Evolutionary conservation across 2,113 vertebrate genomes (phyloP), one percentile per base, ranked within the genome.

Genomic region (Brachypodius melanocephalos): DNA sequence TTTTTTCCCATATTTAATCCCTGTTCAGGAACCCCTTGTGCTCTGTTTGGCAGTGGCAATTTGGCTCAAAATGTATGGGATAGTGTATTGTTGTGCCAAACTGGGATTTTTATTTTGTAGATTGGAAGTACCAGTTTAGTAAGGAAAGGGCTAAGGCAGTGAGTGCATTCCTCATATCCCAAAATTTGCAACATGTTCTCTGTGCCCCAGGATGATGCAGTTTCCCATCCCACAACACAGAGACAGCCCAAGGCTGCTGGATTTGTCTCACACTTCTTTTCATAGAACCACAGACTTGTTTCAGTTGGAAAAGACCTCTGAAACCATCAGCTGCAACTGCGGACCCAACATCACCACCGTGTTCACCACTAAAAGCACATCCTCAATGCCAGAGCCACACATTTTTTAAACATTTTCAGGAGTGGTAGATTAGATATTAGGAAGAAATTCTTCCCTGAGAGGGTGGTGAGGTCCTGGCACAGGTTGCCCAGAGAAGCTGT

Each of bases 101-200:
- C 6, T 26, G 15, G 0, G 48, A 0, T 28, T 83, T 42, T 43
- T n/a, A n/a, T n/a, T 51, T 45, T 67, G 28, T 38, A 9, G 40
- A 10, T 14, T 42, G 26, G 4, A 73, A 66, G 16, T 26, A 17
- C 8, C 52, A 26, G 4, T 68, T 79, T 34, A 55, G 18, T 22
- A 38, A 67, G 46, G 40, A 81, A 51, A 25, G 10, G 9, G 1
- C 12, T 51, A 20, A 91, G 8, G 43, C 15, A n/a, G 19, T 10
- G 9, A 9, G 10, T 67, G 16, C 26, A 4, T 68, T 84, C 36
- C 8, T 1, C 17, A 26, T 28, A 26, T 32, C 40, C 43, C 36
- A 5, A 17, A 28, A n/a, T 2, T 4, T 48, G 7, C 6, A 25
- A 8, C 0, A 0, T 29, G 6, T 14, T 46, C 36, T 72, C 49